Percentiles rank a stretch among this genome's conserved stretches.
phyloP scores from a whole-genome alignment of 2,888 invertebrate species.

The Heliconius erato region DNA sequence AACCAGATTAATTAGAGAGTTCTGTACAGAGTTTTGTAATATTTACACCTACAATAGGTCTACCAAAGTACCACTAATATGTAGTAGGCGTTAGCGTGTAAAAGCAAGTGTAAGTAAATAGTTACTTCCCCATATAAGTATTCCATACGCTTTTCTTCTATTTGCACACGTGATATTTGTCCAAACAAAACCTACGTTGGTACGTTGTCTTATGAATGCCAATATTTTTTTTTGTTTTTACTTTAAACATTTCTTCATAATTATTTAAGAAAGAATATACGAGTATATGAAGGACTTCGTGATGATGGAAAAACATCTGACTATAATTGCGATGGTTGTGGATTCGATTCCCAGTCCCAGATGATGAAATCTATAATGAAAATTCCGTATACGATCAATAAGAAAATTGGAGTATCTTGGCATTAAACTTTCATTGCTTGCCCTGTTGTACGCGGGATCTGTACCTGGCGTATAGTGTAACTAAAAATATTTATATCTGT shows the following conservation, averaged over 20 bases:
- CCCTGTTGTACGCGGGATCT: too few relatives aligned
- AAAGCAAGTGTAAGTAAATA: conserved; percentile 10
- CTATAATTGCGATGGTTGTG: not conserved
- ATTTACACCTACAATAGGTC: not conserved
- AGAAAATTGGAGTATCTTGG: too few relatives aligned
- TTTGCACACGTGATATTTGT: conserved; percentile 23
- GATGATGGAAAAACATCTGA: not conserved
- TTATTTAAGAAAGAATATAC: too few relatives aligned
- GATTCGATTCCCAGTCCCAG: not conserved
- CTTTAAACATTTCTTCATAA: too few relatives aligned
- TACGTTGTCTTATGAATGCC: not conserved
- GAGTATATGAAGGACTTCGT: not conserved
- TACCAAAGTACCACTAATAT: not conserved
- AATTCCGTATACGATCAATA: too few relatives aligned
- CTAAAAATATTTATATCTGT: too few relatives aligned
- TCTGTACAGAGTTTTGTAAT: not conserved
- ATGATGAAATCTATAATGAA: too few relatives aligned
- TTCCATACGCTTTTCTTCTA: conserved; percentile 7
- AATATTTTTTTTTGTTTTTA: not conserved
- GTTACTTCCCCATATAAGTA: conserved; percentile 5
- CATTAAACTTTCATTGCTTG: too few relatives aligned
- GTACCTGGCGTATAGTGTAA: too few relatives aligned
- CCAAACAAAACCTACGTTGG: conserved; percentile 13
- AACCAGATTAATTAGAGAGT: not conserved
- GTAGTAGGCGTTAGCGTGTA: not conserved